phyloP scores from a whole-genome alignment of 2,888 invertebrate species.

The Pycnomerus fuliginosus region DNA sequence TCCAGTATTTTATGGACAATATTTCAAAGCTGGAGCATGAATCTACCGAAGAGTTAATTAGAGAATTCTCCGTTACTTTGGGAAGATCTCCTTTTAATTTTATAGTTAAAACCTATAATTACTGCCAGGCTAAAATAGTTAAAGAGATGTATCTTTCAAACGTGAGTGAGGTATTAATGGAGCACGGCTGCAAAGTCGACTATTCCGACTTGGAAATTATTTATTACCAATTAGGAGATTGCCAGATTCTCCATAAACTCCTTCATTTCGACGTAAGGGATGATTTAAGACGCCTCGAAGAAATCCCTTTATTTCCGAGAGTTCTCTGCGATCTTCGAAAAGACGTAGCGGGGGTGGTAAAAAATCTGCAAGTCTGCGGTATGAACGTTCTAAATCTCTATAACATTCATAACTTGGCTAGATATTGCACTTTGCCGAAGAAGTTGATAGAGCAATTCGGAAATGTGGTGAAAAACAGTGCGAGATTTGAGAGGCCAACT shows the following conservation, averaged over 20 bases:
- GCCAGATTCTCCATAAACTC: neutral
- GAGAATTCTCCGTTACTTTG: neutral
- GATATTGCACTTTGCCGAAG: conserved; percentile 1
- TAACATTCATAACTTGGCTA: neutral
- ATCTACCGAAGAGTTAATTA: neutral
- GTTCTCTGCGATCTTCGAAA: neutral
- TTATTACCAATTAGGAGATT: neutral
- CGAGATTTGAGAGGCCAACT: neutral
- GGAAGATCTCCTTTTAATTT: no score
- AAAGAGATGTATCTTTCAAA: no score
- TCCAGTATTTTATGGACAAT: neutral
- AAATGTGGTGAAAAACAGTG: neutral
- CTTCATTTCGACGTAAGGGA: neutral
- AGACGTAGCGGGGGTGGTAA: neutral
- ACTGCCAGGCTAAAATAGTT: no score
- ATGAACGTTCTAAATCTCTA: neutral
- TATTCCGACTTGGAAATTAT: conserved; percentile 2
- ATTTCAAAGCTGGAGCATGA: neutral
- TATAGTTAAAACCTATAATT: no score
- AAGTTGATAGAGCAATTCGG: neutral
- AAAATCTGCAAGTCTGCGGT: no score
- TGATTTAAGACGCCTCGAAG: neutral
- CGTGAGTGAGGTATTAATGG: neutral
- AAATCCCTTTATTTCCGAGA: neutral
- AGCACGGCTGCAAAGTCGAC: neutral